Evolutionary conservation across 2,888 invertebrate genomes (phyloP).

Genomic region (Sinopyrophorus schimmeli): DNA sequence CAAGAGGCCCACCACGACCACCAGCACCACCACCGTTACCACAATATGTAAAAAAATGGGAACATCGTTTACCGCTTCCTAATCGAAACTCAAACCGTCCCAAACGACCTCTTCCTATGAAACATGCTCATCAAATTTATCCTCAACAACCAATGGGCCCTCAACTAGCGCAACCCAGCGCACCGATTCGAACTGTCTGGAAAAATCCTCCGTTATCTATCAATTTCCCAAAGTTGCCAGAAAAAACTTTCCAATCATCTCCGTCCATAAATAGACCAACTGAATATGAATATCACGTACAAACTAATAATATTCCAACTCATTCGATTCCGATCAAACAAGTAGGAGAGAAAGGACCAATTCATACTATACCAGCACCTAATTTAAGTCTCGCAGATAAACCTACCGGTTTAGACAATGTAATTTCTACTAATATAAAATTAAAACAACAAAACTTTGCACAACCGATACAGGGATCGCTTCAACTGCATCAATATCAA

Average conservation of each 20-base stretch:
- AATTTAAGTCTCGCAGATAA: constrained; percentile 73
- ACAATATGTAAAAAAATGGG: constrained; percentile 46
- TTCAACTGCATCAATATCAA: constrained; percentile 53
- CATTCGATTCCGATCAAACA: constrained; percentile 51
- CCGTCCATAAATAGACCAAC: constrained; percentile 40
- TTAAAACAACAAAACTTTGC: constrained; percentile 31
- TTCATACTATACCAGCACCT: constrained; percentile 85
- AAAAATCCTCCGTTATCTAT: no score
- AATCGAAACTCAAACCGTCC: constrained; percentile 22
- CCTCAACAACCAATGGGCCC: no score
- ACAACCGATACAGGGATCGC: constrained; percentile 35
- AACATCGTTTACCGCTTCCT: constrained; percentile 19
- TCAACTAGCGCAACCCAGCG: background rate
- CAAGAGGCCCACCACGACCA: constrained; percentile 49
- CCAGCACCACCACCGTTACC: constrained; percentile 44
- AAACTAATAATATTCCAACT: constrained; percentile 50
- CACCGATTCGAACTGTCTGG: constrained; percentile 42
- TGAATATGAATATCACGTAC: constrained; percentile 51
- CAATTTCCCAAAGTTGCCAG: no score
- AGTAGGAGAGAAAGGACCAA: constrained; percentile 66
- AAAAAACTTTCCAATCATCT: constrained; percentile 30
- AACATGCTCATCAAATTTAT: no score
- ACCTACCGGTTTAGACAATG: constrained; percentile 58
- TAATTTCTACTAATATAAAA: constrained; percentile 27
- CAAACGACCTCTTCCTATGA: constrained; percentile 37